These are phyloP conservation scores for Brachypteracias leptosomus DNA, from an alignment of 2,113 vertebrate species.

Conservation along the genomic window DNA sequence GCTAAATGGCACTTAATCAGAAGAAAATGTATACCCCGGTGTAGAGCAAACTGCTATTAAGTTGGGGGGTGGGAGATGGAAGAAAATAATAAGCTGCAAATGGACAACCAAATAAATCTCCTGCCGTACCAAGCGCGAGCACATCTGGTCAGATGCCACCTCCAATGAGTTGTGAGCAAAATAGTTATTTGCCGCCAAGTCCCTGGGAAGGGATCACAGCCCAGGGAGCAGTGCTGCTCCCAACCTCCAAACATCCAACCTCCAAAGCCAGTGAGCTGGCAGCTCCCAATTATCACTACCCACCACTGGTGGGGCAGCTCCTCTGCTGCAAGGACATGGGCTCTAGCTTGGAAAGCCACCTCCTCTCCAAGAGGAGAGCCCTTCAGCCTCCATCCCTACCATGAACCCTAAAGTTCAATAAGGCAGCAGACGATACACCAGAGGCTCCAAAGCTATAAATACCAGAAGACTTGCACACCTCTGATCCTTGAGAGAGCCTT, in stretches of 20 bases:
- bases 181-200: constrained; percentile 29
- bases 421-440: background rate
- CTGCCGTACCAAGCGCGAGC: constrained; percentile 12
- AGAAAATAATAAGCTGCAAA: constrained; percentile 32
- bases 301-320: background rate
- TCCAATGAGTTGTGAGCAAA: constrained; percentile 61
- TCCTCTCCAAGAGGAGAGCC: background rate
- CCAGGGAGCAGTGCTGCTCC: background rate
- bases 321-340: background rate
- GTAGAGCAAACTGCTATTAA: constrained; percentile 59
- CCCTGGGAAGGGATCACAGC: background rate
- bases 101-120: constrained; percentile 59
- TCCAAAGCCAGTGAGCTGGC: background rate
- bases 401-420: background rate
- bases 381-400: background rate
- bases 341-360: background rate
- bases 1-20: constrained; percentile 74
- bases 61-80: background rate
- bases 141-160: constrained; percentile 64
- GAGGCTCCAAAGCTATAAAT: background rate
- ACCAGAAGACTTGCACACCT: background rate
- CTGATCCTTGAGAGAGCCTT: background rate
- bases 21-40: constrained; percentile 65
- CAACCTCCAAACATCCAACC: background rate
- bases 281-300: background rate